phyloP scores from a whole-genome alignment of 2,113 vertebrate species.

The Hemiscyllium ocellatum region DNA sequence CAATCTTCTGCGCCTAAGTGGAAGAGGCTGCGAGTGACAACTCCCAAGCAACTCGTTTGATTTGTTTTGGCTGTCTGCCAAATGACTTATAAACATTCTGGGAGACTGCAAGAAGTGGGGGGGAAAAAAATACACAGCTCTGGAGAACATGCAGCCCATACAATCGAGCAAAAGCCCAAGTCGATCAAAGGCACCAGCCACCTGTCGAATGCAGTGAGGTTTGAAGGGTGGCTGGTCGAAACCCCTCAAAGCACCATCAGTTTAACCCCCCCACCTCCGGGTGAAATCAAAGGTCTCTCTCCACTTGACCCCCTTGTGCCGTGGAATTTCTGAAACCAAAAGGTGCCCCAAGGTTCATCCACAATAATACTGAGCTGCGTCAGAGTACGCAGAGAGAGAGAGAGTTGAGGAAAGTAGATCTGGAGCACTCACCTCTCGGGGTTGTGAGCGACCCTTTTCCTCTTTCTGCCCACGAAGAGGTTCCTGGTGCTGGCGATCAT shows the following conservation, averaged over 20 bases:
- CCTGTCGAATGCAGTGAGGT: background rate
- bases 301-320: too few relatives aligned
- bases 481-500: constrained; percentile 14
- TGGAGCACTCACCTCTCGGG: background rate
- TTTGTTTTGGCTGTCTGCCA: background rate
- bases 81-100: background rate
- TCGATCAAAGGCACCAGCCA: background rate
- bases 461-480: constrained; percentile 3
- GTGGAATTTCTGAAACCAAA: too few relatives aligned
- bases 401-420: background rate
- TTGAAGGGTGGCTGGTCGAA: background rate
- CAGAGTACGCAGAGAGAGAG: background rate
- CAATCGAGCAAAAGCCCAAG: background rate
- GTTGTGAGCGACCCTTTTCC: background rate
- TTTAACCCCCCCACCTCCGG: too few relatives aligned
- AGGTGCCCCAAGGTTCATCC: background rate
- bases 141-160: too few relatives aligned
- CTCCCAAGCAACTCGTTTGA: background rate
- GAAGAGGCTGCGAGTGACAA: background rate
- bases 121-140: background rate
- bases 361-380: background rate
- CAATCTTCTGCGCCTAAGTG: background rate
- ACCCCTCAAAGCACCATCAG: too few relatives aligned
- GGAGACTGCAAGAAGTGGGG: background rate
- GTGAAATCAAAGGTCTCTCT: too few relatives aligned